These are phyloP conservation scores for Solenodon paradoxus DNA, from an alignment of 2,113 vertebrate genomes.

Conservation along the genomic window DNA sequence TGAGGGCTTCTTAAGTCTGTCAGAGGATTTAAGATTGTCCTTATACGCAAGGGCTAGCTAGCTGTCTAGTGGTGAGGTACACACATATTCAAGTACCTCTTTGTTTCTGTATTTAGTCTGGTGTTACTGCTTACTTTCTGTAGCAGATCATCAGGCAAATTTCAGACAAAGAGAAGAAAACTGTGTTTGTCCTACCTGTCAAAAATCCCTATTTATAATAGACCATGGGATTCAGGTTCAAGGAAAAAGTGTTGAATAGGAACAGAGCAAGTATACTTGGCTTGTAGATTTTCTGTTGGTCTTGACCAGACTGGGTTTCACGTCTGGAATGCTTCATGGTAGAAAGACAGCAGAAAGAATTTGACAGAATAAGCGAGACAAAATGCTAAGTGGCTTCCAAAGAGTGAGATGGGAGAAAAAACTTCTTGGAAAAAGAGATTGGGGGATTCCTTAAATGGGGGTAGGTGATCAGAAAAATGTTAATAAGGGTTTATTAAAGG, in stretches of 20 bases:
- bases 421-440: not conserved
- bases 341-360: not conserved
- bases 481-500: not conserved
- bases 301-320: not conserved
- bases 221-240: not conserved
- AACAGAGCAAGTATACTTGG: not conserved
- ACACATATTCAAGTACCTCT: not conserved
- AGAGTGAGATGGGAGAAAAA: not conserved
- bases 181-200: not conserved
- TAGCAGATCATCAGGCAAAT: not conserved
- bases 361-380: not conserved
- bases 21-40: not conserved
- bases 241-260: not conserved
- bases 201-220: not conserved
- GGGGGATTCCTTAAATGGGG: not conserved
- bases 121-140: not conserved
- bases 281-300: not conserved
- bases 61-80: not conserved
- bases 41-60: not conserved
- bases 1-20: not conserved
- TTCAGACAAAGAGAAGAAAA: not conserved
- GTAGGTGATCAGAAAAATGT: not conserved
- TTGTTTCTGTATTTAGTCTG: not conserved
- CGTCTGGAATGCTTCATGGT: not conserved
- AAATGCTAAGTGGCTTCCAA: not conserved